Evolutionary conservation across 2,888 invertebrate species (phyloP).

Genomic region (Pyrrhia umbra): DNA sequence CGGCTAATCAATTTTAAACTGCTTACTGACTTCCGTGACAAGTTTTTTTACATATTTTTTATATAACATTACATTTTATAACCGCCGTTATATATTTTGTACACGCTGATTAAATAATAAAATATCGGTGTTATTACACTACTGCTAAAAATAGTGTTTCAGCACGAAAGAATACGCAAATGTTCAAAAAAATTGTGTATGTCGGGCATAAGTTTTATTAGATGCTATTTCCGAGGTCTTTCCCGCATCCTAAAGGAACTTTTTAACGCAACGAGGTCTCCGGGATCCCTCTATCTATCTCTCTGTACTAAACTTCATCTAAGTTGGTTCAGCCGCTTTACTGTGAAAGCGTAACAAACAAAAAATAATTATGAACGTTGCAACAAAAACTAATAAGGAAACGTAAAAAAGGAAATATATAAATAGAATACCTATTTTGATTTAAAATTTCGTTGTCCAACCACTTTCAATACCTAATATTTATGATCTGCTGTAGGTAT

Average conservation of each 20-base stretch:
- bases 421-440: neutral
- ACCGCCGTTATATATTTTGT: neutral
- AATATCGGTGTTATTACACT: neutral
- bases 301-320: no score
- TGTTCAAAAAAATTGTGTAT: no score
- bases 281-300: no score
- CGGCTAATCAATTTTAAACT: slow-evolving; percentile 9
- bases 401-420: neutral
- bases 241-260: no score
- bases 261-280: no score
- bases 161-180: no score
- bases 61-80: neutral
- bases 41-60: neutral
- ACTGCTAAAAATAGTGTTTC: no score
- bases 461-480: slow-evolving; percentile 27
- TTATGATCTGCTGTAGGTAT: slow-evolving; percentile 23
- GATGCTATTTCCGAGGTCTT: no score
- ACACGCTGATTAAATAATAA: neutral
- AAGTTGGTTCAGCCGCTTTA: no score
- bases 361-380: no score
- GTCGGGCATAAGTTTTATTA: no score
- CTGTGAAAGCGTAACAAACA: no score
- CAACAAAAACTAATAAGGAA: neutral
- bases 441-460: neutral
- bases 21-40: slow-evolving; percentile 19